A percentile compares a stretch with the other conserved stretches of the same genome.
These are phyloP conservation scores for Bugulina stolonifera DNA, from an alignment of 2,888 invertebrate genomes.

Conservation along the genomic window DNA sequence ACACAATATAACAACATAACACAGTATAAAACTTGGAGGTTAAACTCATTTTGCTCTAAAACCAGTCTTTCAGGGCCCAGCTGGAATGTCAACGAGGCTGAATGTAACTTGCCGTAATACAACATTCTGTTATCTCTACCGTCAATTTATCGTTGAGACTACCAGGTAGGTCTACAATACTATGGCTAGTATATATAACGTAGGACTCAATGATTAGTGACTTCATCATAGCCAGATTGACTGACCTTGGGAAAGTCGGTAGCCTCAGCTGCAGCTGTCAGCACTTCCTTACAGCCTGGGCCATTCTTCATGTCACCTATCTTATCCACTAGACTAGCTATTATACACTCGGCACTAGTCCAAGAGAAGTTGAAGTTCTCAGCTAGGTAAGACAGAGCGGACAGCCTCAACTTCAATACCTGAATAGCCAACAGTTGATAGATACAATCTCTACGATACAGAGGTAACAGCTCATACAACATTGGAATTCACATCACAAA, in stretches of 20 bases:
- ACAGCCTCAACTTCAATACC: slow-evolving; percentile 75
- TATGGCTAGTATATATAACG: too few relatives aligned
- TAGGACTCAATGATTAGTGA: too few relatives aligned
- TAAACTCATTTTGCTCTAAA: too few relatives aligned
- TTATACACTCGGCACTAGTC: slow-evolving; percentile 67
- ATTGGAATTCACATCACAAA: neutral
- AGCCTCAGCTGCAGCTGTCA: slow-evolving; percentile 69
- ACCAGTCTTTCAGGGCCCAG: too few relatives aligned
- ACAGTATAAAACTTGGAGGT: too few relatives aligned
- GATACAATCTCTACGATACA: neutral
- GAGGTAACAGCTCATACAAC: neutral
- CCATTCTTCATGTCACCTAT: slow-evolving; percentile 74
- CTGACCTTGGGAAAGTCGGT: slow-evolving; percentile 47
- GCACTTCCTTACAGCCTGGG: slow-evolving; percentile 61
- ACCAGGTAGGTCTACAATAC: too few relatives aligned
- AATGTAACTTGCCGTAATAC: too few relatives aligned
- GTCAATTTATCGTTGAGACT: too few relatives aligned
- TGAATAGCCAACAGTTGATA: slow-evolving; percentile 30
- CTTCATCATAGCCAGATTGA: too few relatives aligned
- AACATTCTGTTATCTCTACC: too few relatives aligned
- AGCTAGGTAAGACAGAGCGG: slow-evolving; percentile 70
- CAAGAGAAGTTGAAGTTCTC: slow-evolving; percentile 61
- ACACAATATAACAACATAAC: too few relatives aligned
- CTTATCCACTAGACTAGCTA: slow-evolving; percentile 76
- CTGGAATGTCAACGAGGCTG: too few relatives aligned